Conservation (phyloP, 2,888 invertebrate species). For the Drosophila macrospina region DNA sequence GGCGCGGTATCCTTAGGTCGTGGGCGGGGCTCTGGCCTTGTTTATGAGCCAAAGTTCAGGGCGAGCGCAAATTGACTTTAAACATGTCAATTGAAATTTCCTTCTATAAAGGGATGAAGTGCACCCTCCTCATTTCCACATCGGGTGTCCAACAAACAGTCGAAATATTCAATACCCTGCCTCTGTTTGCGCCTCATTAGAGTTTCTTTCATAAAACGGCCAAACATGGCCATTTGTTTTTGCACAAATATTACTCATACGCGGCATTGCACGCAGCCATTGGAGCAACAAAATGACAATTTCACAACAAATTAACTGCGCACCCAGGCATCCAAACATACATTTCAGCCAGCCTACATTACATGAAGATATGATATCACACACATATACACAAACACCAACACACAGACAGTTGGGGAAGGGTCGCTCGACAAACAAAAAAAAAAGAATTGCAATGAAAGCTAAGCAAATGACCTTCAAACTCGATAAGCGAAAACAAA, state of each 20-base stretch:
- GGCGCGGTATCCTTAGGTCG: slow-evolving; percentile 1
- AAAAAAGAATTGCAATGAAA: slow-evolving; percentile 66
- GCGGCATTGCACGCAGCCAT: slow-evolving; percentile 74
- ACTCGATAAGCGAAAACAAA: slow-evolving; percentile 81
- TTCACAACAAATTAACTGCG: slow-evolving; percentile 79
- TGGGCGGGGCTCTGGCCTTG: slow-evolving; percentile 47
- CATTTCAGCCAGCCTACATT: slow-evolving; percentile 40
- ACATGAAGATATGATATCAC: slow-evolving; percentile 67
- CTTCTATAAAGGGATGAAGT: slow-evolving; percentile 9
- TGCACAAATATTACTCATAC: slow-evolving; percentile 70
- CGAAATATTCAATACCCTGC: slow-evolving; percentile 17
- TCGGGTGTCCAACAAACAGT: slow-evolving; percentile 13
- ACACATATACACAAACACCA: slow-evolving; percentile 30
- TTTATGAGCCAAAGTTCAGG: slow-evolving; percentile 69
- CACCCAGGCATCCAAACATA: slow-evolving; percentile 67
- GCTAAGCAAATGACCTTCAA: slow-evolving; percentile 78
- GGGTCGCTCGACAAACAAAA: not conserved
- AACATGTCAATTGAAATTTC: slow-evolving; percentile 75
- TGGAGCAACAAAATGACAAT: slow-evolving; percentile 79
- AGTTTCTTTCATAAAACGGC: slow-evolving; percentile 49
- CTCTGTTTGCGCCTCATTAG: slow-evolving; percentile 67
- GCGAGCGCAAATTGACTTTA: slow-evolving; percentile 72
- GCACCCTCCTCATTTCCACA: not conserved
- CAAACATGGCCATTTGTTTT: slow-evolving; percentile 37
- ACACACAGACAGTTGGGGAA: slow-evolving; percentile 9